Evolutionary conservation across 2,888 invertebrate species (phyloP), one percentile per base, ranked within the genome.

Genomic region (Hylaea fasciaria): DNA sequence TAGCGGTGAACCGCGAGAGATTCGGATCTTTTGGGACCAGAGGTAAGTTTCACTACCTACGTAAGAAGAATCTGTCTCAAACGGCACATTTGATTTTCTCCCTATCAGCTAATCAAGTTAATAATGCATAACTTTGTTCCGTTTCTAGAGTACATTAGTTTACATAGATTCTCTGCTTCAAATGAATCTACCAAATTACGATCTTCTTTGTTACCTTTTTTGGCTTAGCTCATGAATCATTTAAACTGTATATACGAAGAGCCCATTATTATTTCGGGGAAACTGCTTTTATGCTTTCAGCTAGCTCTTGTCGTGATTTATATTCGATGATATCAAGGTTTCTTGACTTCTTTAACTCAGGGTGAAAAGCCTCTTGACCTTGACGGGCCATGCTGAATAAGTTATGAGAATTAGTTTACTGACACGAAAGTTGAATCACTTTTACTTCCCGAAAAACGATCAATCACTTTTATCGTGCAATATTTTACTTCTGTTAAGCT

Each of bases 1-100:
- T 93, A 71, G 94, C 95, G 70, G 94, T 94, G 69, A 94, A 94
- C 76, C 91, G 95, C 65, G 95, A 95, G 83, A 91, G 95, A 77
- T 95, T 95, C 76, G 95, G 94, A 73, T 95, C 94, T 80, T 95
- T 95, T 83, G 94, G 94, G 68, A 94, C 94, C 77, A 94, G 94
- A 92, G 94, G 94, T 94, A 80, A 92, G 89, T 60, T 48, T 7
- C 12, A 39, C n/a, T n/a, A n/a, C n/a, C n/a, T n/a, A n/a, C n/a
- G n/a, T n/a, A n/a, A 40, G 1, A 35, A 35, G 11, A 35, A 22
- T 22, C 22, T 22, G 22, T 5, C 5, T 22, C 22, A 22, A 22
- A 22, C 22, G 22, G 22, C 22, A 22, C 22, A 22, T 2, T 22
- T 22, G 22, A 3, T 22, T 22, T 22, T 22, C 22, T 22, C 22